Evolutionary conservation across 2,797 vertebrate species (phyloP).

Genomic region (Ptychadena robeensis): DNA sequence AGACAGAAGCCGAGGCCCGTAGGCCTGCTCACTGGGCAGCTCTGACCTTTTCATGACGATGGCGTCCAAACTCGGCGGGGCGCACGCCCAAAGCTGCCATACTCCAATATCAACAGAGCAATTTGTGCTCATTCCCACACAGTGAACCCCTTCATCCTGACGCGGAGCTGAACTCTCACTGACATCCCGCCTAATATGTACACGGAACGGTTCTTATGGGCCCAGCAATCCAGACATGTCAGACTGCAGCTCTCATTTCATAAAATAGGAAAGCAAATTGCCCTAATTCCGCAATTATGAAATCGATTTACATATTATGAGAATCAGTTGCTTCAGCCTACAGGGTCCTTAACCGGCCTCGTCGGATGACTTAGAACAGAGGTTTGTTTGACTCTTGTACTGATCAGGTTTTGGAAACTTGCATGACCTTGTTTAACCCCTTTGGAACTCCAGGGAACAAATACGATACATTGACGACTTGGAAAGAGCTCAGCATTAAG

Average conservation of each 20-base stretch:
- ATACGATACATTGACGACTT: neutral
- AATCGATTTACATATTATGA: conserved; percentile 46
- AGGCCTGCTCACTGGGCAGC: conserved; percentile 17
- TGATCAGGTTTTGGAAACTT: neutral
- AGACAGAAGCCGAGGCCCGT: conserved; percentile 19
- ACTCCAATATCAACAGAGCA: conserved; percentile 43
- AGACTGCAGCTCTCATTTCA: conserved; percentile 24
- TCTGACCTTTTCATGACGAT: conserved; percentile 21
- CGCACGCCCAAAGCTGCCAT: conserved; percentile 1
- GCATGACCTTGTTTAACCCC: conserved; percentile 33
- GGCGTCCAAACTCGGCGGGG: conserved; percentile 14
- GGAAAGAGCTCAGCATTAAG: neutral
- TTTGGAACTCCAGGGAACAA: neutral
- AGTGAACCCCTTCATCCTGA: conserved; percentile 45
- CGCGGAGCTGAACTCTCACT: conserved; percentile 19
- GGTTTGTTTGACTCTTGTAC: neutral
- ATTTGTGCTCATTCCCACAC: conserved; percentile 37
- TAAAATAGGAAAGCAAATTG: conserved; percentile 35
- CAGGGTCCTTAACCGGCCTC: conserved; percentile 3
- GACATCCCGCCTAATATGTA: conserved; percentile 14
- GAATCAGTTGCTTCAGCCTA: conserved; percentile 29
- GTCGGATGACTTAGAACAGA: conserved; percentile 2
- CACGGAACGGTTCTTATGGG: neutral
- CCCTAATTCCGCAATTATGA: conserved; percentile 45
- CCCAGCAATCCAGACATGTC: conserved; percentile 22